These are phyloP conservation scores for Hymenopus coronatus DNA, from an alignment of 2,888 invertebrate genomes.

Conservation along the genomic window DNA sequence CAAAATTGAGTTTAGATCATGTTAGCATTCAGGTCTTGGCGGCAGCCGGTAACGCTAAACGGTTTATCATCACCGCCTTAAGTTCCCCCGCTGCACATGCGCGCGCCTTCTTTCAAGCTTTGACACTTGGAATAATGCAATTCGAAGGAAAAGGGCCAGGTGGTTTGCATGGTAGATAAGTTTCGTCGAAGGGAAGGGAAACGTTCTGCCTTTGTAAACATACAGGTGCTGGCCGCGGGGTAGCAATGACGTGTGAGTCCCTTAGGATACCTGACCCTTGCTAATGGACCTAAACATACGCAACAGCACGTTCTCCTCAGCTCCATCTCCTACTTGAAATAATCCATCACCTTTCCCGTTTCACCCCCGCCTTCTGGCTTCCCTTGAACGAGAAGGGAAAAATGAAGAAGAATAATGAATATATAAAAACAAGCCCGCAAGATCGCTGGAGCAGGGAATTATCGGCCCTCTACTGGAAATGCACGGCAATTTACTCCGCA, in stretches of 20 bases:
- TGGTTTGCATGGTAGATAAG: background rate
- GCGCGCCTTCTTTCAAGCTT: conserved; percentile 10
- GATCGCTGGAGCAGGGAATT: background rate
- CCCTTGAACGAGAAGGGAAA: background rate
- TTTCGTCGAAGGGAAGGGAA: background rate
- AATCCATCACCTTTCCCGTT: conserved; percentile 5
- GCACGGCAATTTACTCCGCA: background rate
- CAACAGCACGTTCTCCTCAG: conserved; percentile 1
- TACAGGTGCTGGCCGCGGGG: background rate
- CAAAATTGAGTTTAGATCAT: conserved; percentile 30
- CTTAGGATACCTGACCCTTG: background rate
- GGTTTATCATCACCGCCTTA: conserved; percentile 20
- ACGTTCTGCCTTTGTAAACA: background rate
- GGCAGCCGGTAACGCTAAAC: conserved; percentile 16
- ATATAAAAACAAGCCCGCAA: background rate
- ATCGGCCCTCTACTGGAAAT: background rate
- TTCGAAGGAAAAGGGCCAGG: background rate
- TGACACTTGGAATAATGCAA: conserved; percentile 13
- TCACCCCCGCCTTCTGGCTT: background rate
- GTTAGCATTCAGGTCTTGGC: conserved; percentile 26
- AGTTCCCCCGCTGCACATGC: background rate
- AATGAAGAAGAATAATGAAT: background rate
- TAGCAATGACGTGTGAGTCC: background rate
- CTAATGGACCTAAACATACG: background rate
- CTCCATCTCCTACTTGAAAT: background rate